Percentiles rank a stretch among this genome's conserved stretches.
These are phyloP conservation scores for Callosobruchus maculatus DNA, from an alignment of 2,888 invertebrate genomes.

Conservation along the genomic window DNA sequence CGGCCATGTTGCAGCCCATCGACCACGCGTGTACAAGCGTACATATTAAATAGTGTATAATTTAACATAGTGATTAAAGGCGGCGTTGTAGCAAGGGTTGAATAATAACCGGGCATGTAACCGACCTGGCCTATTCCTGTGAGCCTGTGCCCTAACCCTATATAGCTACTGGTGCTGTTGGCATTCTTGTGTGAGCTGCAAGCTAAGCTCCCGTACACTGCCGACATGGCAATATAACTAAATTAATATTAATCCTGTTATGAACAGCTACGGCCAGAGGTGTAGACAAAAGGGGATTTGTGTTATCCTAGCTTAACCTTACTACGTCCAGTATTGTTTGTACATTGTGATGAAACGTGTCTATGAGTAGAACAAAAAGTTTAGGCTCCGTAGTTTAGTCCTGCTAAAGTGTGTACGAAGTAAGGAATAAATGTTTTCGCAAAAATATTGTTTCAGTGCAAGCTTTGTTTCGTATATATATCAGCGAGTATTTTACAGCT, in stretches of 20 bases:
- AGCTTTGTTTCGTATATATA: too few species aligned
- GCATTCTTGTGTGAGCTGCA: not conserved
- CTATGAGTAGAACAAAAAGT: too few species aligned
- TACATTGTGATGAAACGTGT: too few species aligned
- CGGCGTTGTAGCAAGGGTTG: not conserved
- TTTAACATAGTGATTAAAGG: not conserved
- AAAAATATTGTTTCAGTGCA: too few species aligned
- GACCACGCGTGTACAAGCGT: not conserved
- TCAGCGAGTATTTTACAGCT: too few species aligned
- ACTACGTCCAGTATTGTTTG: too few species aligned
- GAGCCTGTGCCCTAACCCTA: not conserved
- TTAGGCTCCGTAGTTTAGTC: too few species aligned
- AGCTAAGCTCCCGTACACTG: not conserved
- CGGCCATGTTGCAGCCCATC: not conserved
- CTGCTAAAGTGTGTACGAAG: too few species aligned
- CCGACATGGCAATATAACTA: constrained; percentile 27
- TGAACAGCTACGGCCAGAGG: constrained; percentile 18
- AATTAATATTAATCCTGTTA: constrained; percentile 34
- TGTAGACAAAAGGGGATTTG: not conserved
- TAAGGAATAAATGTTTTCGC: too few species aligned
- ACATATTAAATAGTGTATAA: not conserved
- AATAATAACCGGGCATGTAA: not conserved
- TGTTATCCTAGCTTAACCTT: not conserved
- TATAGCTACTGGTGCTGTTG: not conserved
- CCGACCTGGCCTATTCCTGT: not conserved